These are phyloP conservation scores for Papilio demoleus DNA, from an alignment of 2,888 invertebrate genomes.

Conservation along the genomic window DNA sequence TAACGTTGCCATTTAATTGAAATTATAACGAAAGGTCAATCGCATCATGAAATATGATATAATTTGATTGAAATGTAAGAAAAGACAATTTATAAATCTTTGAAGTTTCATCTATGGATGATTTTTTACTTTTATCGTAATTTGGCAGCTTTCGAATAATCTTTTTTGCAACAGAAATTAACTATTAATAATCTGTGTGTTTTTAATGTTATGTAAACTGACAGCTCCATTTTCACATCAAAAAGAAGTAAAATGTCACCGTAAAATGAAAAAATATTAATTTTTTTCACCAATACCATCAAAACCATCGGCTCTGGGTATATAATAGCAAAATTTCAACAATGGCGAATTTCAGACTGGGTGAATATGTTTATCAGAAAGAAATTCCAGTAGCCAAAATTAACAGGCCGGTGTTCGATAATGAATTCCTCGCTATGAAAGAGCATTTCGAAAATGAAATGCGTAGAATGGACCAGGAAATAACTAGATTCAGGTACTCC, in stretches of 20 bases:
- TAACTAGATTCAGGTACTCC: constrained; percentile 66
- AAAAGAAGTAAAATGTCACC: constrained; percentile 28
- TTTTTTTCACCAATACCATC: neutral
- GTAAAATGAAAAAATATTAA: constrained; percentile 1
- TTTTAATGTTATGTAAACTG: neutral
- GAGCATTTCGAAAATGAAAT: constrained; percentile 60
- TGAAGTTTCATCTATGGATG: neutral
- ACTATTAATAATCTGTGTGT: neutral
- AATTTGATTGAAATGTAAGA: constrained; percentile 8
- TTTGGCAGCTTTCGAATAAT: neutral
- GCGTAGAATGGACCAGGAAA: constrained; percentile 60
- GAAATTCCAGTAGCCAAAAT: constrained; percentile 55
- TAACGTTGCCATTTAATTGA: constrained; percentile 61
- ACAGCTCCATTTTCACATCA: neutral
- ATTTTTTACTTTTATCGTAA: neutral
- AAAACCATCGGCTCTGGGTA: constrained; percentile 12
- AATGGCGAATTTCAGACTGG: constrained; percentile 37
- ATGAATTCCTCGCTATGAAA: constrained; percentile 55
- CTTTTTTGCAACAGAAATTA: neutral
- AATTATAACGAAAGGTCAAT: constrained; percentile 58
- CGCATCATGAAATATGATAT: constrained; percentile 51
- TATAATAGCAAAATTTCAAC: neutral
- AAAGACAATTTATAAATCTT: neutral
- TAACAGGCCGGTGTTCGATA: constrained; percentile 56
- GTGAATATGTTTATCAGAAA: constrained; percentile 33